phyloP scores from a whole-genome alignment of 2,113 vertebrate genomes.

The Merops nubicus region DNA sequence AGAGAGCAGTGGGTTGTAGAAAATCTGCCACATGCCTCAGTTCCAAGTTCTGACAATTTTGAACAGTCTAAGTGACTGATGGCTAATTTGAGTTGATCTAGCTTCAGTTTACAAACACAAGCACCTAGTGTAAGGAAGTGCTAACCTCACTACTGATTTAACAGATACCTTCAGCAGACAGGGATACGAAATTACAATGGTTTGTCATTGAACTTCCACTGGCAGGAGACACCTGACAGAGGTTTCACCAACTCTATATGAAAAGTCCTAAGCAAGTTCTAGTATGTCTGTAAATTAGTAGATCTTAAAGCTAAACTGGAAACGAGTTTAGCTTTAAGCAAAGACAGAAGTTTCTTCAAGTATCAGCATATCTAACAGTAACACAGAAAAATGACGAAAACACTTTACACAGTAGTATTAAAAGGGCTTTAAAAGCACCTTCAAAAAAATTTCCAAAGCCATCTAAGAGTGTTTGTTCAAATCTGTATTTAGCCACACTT shows the following conservation, averaged over 20 bases:
- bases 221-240: neutral
- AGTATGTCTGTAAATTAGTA: neutral
- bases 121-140: neutral
- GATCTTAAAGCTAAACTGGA: neutral
- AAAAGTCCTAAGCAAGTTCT: neutral
- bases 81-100: neutral
- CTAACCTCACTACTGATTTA: neutral
- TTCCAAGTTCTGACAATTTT: neutral
- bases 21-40: neutral
- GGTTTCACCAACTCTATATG: neutral
- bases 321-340: no score
- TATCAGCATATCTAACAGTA: neutral
- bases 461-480: neutral
- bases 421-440: neutral
- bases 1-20: neutral
- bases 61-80: neutral
- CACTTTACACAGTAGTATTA: neutral
- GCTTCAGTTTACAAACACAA: neutral
- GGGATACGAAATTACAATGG: neutral
- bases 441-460: neutral
- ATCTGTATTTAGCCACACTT: neutral
- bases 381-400: neutral
- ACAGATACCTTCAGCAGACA: neutral
- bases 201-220: neutral
- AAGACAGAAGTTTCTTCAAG: neutral